A percentile compares a stretch with the other conserved stretches of the same genome.
These are phyloP conservation scores for Andrena camellia DNA, from an alignment of 2,888 invertebrate species.

Conservation along the genomic window DNA sequence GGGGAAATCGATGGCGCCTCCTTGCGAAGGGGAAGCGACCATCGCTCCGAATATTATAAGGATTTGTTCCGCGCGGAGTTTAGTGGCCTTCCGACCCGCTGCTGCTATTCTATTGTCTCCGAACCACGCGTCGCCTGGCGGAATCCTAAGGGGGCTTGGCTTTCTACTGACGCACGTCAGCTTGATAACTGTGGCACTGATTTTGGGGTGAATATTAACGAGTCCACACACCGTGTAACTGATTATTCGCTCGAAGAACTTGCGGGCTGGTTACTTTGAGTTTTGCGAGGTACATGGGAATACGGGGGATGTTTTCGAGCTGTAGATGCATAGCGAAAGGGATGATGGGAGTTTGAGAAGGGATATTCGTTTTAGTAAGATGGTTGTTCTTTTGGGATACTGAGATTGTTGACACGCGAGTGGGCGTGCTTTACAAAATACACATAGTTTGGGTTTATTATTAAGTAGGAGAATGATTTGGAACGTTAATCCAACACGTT, in stretches of 20 bases:
- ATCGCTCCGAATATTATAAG: conserved; percentile 19
- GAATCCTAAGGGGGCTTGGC: neutral
- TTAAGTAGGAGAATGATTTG: too few species aligned
- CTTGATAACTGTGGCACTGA: conserved; percentile 2
- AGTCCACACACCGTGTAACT: neutral
- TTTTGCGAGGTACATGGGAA: neutral
- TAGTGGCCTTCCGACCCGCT: neutral
- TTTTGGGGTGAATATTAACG: conserved; percentile 5
- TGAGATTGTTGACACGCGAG: too few species aligned
- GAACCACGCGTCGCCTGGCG: neutral
- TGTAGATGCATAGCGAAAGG: neutral
- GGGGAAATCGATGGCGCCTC: conserved; percentile 39
- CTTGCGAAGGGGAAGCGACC: neutral
- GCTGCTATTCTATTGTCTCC: neutral
- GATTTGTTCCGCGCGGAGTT: conserved; percentile 13
- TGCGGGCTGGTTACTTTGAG: neutral
- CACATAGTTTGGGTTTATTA: too few species aligned
- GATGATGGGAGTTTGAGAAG: too few species aligned
- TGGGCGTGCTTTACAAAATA: too few species aligned
- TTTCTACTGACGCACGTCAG: neutral
- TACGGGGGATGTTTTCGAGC: neutral
- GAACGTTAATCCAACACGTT: too few species aligned
- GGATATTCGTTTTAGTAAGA: too few species aligned
- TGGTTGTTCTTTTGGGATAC: too few species aligned
- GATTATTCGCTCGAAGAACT: neutral